These are phyloP conservation scores for Hirtodrosophila confusa DNA, from an alignment of 2,888 invertebrate genomes.

Conservation along the genomic window DNA sequence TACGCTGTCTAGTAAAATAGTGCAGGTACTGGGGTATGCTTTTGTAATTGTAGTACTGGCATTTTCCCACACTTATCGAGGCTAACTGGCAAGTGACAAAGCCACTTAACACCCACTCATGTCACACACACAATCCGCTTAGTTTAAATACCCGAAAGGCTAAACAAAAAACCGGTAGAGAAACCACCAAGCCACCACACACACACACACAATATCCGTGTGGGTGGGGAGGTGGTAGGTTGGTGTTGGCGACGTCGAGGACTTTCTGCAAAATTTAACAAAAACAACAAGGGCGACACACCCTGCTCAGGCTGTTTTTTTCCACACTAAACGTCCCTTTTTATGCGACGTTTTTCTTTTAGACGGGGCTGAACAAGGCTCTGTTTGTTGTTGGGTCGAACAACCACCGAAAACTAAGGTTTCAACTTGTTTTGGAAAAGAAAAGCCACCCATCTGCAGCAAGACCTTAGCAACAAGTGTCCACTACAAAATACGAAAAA, in stretches of 20 bases:
- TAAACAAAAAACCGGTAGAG: conserved; percentile 64
- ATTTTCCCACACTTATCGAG: conserved; percentile 49
- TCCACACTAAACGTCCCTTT: conserved; percentile 72
- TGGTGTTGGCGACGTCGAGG: conserved; percentile 44
- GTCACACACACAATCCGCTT: conserved; percentile 78
- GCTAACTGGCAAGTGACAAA: conserved; percentile 73
- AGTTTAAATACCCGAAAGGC: conserved; percentile 78
- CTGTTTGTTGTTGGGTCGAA: conserved; percentile 26
- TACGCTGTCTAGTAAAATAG: not conserved
- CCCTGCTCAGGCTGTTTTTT: conserved; percentile 52
- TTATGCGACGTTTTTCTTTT: conserved; percentile 64
- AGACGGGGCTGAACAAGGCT: conserved; percentile 37
- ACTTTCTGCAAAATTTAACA: conserved; percentile 81
- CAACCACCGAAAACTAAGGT: conserved; percentile 65
- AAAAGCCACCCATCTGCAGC: conserved; percentile 28
- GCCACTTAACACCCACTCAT: conserved; percentile 81
- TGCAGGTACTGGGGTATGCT: not conserved
- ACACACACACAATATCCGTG: conserved; percentile 35
- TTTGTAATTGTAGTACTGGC: conserved; percentile 20
- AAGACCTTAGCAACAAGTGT: conserved; percentile 63
- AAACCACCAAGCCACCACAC: conserved; percentile 62
- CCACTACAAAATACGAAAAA: conserved; percentile 45
- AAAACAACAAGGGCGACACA: conserved; percentile 74
- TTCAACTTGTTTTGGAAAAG: conserved; percentile 39
- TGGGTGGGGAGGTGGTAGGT: conserved; percentile 14